Base-by-base conservation (phyloP, 2,888 invertebrate genomes). In the Drosophila hawaiiensis region DNA sequence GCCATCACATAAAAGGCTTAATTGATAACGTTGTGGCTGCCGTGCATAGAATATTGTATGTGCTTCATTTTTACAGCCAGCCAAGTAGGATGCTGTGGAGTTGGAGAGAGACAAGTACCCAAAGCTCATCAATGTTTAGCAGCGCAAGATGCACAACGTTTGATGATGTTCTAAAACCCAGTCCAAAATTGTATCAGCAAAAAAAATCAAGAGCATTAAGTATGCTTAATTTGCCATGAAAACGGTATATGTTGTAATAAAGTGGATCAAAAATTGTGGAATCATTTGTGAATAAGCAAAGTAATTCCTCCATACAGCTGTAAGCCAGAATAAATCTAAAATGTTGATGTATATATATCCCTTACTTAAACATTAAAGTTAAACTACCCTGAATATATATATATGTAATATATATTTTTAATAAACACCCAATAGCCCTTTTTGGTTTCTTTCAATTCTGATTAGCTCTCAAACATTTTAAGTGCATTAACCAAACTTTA, bases 1-100 rank as follows among this genome's bases (percentile, higher is more conserved):
- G 75, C 75, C 75, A 73, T 56, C 55, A 56, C 76, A 80, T 80
- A 83, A 86, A 86, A 68, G 76, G 76, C 86, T 84, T 89, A 84
- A 84, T 85, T 84, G 81, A 80, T 79, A 80, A 73, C 73, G 64
- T 59, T 77, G 81, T 58, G 68, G 80, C 71, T 66, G 55, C 29
- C 80, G 33, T 64, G 80, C 75, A 59, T 62, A 28, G 43, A 63
- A 63, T 49, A 76, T 35, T 54, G 22, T 10, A 16, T 47, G 33
- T 66, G 62, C 47, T 62, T 31, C 66, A 53, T 35, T 71, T 62
- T 62, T 12, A 61, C 56, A 37, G 52, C 33, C 41, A 41, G 4
- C 19, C 35, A 19, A 52, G 37, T 1, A 14, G 5, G 28, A 2
- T 31, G 22, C 4, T 14, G 28, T 39, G 3, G 25, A n/a, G 7